phyloP scores from a whole-genome alignment of 2,888 invertebrate genomes.

The Physocephala rufipes region DNA sequence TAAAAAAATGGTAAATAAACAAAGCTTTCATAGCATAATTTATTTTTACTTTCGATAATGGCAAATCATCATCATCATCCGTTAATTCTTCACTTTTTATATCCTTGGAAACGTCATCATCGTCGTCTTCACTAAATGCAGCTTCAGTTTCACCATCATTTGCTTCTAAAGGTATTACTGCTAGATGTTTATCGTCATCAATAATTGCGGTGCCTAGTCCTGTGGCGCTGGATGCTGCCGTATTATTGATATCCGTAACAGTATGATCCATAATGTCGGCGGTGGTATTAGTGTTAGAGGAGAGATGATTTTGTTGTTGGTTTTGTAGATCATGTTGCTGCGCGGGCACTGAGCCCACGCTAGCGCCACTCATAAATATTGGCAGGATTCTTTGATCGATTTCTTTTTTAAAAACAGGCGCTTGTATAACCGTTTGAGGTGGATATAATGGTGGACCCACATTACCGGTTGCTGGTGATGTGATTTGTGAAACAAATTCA shows the following conservation, averaged over 20 bases:
- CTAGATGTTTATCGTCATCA: constrained; percentile 54
- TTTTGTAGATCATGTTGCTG: constrained; percentile 46
- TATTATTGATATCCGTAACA: constrained; percentile 33
- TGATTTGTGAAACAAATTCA: constrained; percentile 73
- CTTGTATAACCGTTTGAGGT: constrained; percentile 51
- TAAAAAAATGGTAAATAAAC: constrained; percentile 4
- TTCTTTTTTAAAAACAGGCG: constrained; percentile 59
- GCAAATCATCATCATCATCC: constrained; percentile 74
- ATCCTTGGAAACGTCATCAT: constrained; percentile 69
- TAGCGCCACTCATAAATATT: constrained; percentile 36
- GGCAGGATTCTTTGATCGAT: constrained; percentile 53
- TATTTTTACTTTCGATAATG: constrained; percentile 76
- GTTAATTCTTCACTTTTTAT: constrained; percentile 64
- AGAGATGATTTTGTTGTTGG: constrained; percentile 47
- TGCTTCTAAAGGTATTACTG: constrained; percentile 49
- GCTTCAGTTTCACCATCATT: constrained; percentile 61
- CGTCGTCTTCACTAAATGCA: constrained; percentile 66
- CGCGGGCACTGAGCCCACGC: constrained; percentile 12
- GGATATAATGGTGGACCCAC: constrained; percentile 53
- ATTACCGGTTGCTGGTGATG: constrained; percentile 45
- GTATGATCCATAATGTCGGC: constrained; percentile 45
- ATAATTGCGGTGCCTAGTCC: constrained; percentile 38
- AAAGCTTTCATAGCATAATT: neutral
- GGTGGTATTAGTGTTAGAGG: constrained; percentile 37
- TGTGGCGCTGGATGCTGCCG: constrained; percentile 28